Base-by-base conservation (phyloP, 30 jellyfish, hydroid and myxozoan species). In the Turritopsis dohrnii region DNA sequence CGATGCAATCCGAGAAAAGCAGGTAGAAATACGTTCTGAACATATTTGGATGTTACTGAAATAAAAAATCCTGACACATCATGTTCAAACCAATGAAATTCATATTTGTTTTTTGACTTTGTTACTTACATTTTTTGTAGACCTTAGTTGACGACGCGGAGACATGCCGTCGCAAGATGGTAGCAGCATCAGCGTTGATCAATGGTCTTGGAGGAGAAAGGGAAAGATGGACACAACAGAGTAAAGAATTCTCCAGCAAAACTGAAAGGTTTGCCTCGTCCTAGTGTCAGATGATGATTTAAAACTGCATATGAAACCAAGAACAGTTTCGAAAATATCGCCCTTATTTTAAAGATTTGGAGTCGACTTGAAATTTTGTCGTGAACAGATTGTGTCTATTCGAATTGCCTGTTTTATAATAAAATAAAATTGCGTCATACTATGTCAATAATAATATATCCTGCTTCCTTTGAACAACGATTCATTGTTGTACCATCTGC, bases 171-270 rank as follows among this genome's bases (percentile, higher is more conserved):
- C 80, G 95, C 25, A 86, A 87, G 83, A 90, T 90, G 97, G 79
- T 88, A 24, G 85, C 85, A 65, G 97, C 97, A 16, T 83, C 94
- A 17, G 95, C 97, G 8, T 86, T 90, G 87, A 90, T 90, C 41
- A 93, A 90, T 80, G 97, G 97, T 83, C 89, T 90, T 8, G 97
- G 97, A 54, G 97, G 97, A 28, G 97, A 90, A 29, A 90, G 86
- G 79, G 71, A 76, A 24, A 71, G 97, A 54, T 90, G 97, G 97
- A 90, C 97, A 0, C 94, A 86, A 13, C 97, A 90, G 71, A 90
- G 97, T 82, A 86, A 83, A 79, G 69, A 75, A 83, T 90, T 85
- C 79, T 96, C 87, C 71, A 92, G 87, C 66, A 95, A 90, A 83
- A 90, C 82, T 31, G 80, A 90, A 76, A 86, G 90, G 97, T 90